These are phyloP conservation scores for Mandrillus leucophaeus DNA, from an alignment of 2,113 vertebrate species.

Conservation along the genomic window DNA sequence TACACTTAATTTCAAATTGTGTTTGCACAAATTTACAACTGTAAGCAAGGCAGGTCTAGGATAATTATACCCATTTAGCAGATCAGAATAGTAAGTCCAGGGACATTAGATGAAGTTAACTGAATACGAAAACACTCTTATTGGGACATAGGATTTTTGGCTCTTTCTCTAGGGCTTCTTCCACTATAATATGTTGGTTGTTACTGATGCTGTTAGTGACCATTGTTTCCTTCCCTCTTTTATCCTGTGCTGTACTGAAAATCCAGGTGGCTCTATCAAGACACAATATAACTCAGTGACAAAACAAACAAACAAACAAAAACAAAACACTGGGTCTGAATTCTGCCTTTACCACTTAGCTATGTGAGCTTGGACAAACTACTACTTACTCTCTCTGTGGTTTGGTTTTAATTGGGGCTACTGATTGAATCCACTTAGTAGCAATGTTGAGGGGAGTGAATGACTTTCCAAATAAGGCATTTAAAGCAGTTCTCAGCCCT, in stretches of 20 bases:
- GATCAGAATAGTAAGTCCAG: background rate
- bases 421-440: background rate
- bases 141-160: background rate
- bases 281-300: background rate
- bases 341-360: background rate
- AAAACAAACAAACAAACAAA: background rate
- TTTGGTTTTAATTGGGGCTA: background rate
- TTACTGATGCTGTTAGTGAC: background rate
- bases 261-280: background rate
- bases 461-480: background rate
- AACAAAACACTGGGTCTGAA: background rate
- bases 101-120: background rate
- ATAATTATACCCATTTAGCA: slow-evolving; percentile 13
- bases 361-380: background rate
- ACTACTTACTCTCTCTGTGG: background rate
- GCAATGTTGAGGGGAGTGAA: background rate
- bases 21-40: background rate
- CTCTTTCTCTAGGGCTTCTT: background rate
- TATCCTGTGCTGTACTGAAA: background rate
- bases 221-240: background rate
- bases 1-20: background rate
- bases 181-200: background rate
- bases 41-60: background rate
- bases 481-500: background rate
- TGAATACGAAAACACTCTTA: background rate